phyloP scores from a whole-genome alignment of 37 sponge, comb jelly and placozoan genomes.

The Haliclona indistincta region DNA sequence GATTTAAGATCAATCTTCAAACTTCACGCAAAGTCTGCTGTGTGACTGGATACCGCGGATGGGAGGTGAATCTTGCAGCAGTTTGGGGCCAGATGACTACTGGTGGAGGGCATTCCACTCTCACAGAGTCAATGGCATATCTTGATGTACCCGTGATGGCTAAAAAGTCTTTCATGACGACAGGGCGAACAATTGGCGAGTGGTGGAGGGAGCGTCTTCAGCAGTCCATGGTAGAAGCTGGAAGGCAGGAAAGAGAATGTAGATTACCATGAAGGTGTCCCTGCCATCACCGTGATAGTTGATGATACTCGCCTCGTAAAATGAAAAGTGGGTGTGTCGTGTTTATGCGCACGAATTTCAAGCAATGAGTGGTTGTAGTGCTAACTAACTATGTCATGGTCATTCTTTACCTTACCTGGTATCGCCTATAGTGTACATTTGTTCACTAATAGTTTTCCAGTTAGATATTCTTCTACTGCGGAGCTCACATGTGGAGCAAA shows the following conservation, averaged over 20 bases:
- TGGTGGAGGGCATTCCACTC: conserved; percentile 32
- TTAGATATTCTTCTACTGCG: too few relatives aligned
- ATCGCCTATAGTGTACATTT: too few relatives aligned
- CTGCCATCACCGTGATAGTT: conserved; percentile 2
- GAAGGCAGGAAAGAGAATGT: conserved; percentile 4
- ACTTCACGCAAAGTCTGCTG: not conserved
- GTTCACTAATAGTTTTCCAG: too few relatives aligned
- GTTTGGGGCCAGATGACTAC: conserved; percentile 61
- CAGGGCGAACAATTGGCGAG: too few relatives aligned
- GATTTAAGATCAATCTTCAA: too few relatives aligned
- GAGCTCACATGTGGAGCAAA: too few relatives aligned
- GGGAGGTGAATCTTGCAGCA: conserved; percentile 45
- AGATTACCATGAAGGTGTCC: not conserved
- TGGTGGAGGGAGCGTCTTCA: not conserved
- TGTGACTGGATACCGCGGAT: not conserved
- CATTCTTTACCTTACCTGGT: too few relatives aligned
- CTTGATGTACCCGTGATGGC: conserved; percentile 52
- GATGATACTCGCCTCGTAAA: too few relatives aligned
- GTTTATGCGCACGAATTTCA: too few relatives aligned
- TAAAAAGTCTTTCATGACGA: conserved; percentile 27
- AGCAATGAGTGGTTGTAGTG: too few relatives aligned
- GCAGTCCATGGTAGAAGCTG: conserved; percentile 9
- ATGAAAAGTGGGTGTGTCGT: too few relatives aligned
- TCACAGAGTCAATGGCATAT: conserved; percentile 14
- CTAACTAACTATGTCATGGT: too few relatives aligned